Conservation (phyloP, 2,888 invertebrate genomes). For the Hirudinaria manillensis region DNA sequence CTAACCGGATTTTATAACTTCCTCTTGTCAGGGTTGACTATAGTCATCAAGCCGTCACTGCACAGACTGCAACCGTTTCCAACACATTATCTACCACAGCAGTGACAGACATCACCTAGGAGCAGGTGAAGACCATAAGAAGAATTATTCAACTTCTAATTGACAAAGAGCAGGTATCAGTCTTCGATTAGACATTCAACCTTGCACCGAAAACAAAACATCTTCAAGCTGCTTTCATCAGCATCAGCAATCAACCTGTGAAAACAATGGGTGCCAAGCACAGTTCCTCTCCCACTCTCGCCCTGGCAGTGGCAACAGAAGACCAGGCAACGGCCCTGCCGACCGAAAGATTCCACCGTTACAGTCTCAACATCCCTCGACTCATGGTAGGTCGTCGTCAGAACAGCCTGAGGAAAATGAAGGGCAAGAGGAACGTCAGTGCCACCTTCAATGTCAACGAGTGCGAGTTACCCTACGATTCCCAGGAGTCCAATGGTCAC, state of each 20-base stretch:
- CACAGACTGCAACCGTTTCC: too few relatives aligned
- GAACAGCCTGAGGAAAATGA: slow-evolving; percentile 29
- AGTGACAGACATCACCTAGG: too few relatives aligned
- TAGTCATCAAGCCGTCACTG: too few relatives aligned
- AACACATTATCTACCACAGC: too few relatives aligned
- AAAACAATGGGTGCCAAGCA: slow-evolving; percentile 3
- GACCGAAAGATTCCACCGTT: not conserved
- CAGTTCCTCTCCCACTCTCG: not conserved
- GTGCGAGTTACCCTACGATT: not conserved
- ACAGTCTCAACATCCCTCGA: not conserved
- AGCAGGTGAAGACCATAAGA: too few relatives aligned
- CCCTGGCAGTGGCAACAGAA: not conserved
- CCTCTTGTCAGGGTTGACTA: too few relatives aligned
- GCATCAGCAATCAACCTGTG: not conserved
- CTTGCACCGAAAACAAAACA: too few relatives aligned
- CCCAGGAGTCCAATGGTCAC: not conserved
- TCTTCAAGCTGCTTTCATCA: too few relatives aligned
- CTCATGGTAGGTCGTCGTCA: slow-evolving; percentile 13
- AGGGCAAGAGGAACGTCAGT: slow-evolving; percentile 47
- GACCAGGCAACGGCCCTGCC: not conserved
- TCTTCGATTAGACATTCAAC: too few relatives aligned
- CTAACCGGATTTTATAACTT: too few relatives aligned
- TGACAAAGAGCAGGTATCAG: too few relatives aligned
- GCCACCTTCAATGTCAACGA: slow-evolving; percentile 49
- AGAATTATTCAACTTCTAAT: too few relatives aligned